These are phyloP conservation scores for Coleophora flavipennella DNA, from an alignment of 2,888 invertebrate genomes.

Conservation along the genomic window DNA sequence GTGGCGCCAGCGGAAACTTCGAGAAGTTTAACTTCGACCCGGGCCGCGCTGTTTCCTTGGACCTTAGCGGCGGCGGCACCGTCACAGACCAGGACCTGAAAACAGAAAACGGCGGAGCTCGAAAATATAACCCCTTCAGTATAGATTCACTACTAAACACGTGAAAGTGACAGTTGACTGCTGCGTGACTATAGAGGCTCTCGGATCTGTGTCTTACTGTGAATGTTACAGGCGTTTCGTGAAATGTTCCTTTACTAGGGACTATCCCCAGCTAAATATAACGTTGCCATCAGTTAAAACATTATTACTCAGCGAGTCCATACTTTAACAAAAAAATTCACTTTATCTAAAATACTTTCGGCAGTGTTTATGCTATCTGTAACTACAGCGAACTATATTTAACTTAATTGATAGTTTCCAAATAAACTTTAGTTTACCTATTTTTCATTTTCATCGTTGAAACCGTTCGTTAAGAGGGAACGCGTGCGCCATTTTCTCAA, in stretches of 20 bases:
- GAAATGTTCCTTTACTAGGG: slow-evolving; percentile 55
- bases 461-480: no score
- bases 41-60: slow-evolving; percentile 64
- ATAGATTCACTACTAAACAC: slow-evolving; percentile 89
- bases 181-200: slow-evolving; percentile 49
- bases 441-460: no score
- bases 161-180: slow-evolving; percentile 61
- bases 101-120: slow-evolving; percentile 61
- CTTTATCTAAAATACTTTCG: no score
- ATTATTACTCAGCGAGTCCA: no score
- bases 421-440: no score
- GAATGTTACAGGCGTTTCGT: slow-evolving; percentile 35
- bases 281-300: no score
- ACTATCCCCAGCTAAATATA: no score
- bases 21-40: slow-evolving; percentile 68
- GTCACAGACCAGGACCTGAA: slow-evolving; percentile 61
- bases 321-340: no score
- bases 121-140: slow-evolving; percentile 88
- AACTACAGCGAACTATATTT: no score
- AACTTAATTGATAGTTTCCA: no score
- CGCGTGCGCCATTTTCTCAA: no score
- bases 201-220: slow-evolving; percentile 28
- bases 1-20: slow-evolving; percentile 44
- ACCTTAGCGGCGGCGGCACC: slow-evolving; percentile 54
- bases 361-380: no score